phyloP scores from a whole-genome alignment of 1,140 invertebrate genomes.

The Papilio helenus region DNA sequence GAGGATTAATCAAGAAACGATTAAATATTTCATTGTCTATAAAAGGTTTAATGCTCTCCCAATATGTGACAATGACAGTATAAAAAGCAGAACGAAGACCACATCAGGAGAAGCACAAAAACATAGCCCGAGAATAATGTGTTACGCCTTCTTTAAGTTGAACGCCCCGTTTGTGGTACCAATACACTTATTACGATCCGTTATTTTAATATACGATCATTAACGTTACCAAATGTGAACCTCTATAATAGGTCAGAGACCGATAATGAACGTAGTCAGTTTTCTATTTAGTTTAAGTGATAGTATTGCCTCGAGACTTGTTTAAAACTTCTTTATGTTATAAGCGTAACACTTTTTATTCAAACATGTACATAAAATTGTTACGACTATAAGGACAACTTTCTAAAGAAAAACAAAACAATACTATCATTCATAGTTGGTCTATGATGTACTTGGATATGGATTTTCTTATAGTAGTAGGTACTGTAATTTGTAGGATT shows the following conservation, averaged over 20 bases:
- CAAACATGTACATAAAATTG: too few species aligned
- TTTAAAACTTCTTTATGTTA: neutral
- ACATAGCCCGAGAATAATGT: conserved; percentile 50
- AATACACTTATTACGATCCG: conserved; percentile 52
- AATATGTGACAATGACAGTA: conserved; percentile 51
- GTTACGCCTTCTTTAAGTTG: conserved; percentile 56
- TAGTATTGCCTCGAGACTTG: neutral
- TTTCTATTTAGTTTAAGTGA: conserved; percentile 8
- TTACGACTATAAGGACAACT: too few species aligned
- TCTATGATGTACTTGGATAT: neutral
- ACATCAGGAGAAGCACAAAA: conserved; percentile 50
- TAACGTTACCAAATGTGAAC: neutral
- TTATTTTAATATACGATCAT: conserved; percentile 48
- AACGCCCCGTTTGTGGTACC: conserved; percentile 50
- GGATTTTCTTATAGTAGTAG: neutral
- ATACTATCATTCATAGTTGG: too few species aligned
- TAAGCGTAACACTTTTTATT: neutral
- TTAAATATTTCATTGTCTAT: conserved; percentile 11
- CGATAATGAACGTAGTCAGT: neutral
- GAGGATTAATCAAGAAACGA: neutral
- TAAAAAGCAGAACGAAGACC: conserved; percentile 62
- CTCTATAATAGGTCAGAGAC: neutral
- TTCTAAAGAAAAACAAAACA: too few species aligned
- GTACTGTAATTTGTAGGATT: too few species aligned
- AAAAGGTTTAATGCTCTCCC: conserved; percentile 52